phyloP scores from a whole-genome alignment of 1,140 invertebrate genomes.

The Drosophila sproati region DNA sequence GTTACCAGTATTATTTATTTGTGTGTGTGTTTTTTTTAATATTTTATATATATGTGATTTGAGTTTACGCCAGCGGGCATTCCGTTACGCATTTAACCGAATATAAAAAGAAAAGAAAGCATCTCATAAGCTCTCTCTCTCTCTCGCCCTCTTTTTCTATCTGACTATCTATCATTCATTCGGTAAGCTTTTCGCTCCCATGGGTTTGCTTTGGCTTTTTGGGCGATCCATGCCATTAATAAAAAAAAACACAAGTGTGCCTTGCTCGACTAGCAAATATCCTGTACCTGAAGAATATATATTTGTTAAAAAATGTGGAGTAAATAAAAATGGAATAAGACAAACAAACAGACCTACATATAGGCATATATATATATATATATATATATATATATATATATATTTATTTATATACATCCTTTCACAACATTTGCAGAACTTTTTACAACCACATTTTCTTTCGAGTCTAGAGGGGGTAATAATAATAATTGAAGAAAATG shows the following conservation, averaged over 20 bases:
- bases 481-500: conserved; percentile 2
- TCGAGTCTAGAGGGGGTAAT: not conserved
- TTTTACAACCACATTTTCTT: not conserved
- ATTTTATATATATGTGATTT: conserved; percentile 5
- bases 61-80: conserved; percentile 19
- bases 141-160: not conserved
- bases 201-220: conserved; percentile 21
- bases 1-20: conserved; percentile 10
- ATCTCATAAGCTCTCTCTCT: conserved; percentile 3
- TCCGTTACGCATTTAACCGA: conserved; percentile 42
- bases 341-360: no score
- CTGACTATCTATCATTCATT: not conserved
- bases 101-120: conserved; percentile 34
- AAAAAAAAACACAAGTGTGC: conserved; percentile 24
- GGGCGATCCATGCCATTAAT: conserved; percentile 50
- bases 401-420: no score
- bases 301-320: no score
- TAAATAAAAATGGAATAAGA: no score
- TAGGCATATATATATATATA: no score
- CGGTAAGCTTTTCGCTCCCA: not conserved
- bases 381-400: no score
- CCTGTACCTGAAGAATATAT: not conserved
- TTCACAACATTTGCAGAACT: not conserved
- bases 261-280: not conserved
- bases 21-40: conserved; percentile 11